Conservation (phyloP, 1,140 invertebrate genomes). For the Polypedilum vanderplanki region DNA sequence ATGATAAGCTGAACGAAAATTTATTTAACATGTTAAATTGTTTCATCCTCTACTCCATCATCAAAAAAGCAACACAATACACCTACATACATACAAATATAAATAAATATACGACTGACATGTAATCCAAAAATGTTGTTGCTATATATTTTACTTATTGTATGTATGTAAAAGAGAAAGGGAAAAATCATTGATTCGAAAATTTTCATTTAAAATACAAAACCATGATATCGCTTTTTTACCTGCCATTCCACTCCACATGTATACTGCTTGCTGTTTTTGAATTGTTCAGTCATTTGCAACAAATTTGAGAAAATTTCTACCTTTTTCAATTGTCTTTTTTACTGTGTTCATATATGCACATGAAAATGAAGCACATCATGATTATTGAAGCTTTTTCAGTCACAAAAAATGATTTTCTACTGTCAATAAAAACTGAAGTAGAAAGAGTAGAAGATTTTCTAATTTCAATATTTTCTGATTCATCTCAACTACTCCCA, state of each 20-base stretch:
- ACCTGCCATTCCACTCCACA: not conserved
- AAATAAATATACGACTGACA: not conserved
- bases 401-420: too few relatives aligned
- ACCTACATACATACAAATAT: too few relatives aligned
- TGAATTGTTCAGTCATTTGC: constrained; percentile 15
- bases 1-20: not conserved
- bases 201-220: not conserved
- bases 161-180: not conserved
- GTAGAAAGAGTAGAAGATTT: too few relatives aligned
- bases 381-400: too few relatives aligned
- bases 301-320: not conserved
- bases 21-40: constrained; percentile 10
- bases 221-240: constrained; percentile 12
- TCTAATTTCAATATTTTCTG: too few relatives aligned
- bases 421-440: too few relatives aligned
- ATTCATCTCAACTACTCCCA: too few relatives aligned
- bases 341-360: not conserved
- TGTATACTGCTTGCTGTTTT: not conserved
- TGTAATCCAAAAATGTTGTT: constrained; percentile 18
- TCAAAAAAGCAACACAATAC: not conserved
- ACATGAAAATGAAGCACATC: too few relatives aligned
- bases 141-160: not conserved
- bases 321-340: not conserved
- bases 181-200: constrained; percentile 18
- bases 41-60: not conserved